These are phyloP conservation scores for Oegoconia quadripuncta DNA, from an alignment of 2,888 invertebrate species.

Conservation along the genomic window DNA sequence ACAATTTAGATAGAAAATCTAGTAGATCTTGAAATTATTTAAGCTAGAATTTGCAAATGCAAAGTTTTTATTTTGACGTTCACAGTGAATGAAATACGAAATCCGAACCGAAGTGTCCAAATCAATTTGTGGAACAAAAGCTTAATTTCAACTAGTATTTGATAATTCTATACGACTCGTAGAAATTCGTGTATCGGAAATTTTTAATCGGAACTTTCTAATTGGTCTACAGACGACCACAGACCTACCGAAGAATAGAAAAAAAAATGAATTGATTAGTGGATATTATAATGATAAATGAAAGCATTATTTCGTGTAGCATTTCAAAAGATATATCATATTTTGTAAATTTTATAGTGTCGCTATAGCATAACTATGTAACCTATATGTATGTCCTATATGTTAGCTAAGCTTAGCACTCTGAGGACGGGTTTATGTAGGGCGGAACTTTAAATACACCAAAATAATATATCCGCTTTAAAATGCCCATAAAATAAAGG, in stretches of 20 bases:
- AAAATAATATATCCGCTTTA: not conserved
- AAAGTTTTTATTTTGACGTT: too few species aligned
- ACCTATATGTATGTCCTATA: slow-evolving; percentile 66
- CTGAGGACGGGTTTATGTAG: slow-evolving; percentile 56
- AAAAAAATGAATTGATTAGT: slow-evolving; percentile 71
- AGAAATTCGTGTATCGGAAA: slow-evolving; percentile 1
- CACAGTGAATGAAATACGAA: not conserved
- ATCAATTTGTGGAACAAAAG: too few species aligned
- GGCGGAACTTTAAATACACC: not conserved
- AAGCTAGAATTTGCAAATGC: slow-evolving; percentile 6
- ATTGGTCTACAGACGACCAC: not conserved
- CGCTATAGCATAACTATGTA: slow-evolving; percentile 70
- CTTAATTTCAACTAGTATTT: not conserved
- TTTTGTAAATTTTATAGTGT: slow-evolving; percentile 80
- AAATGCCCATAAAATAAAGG: not conserved
- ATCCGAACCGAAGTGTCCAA: too few species aligned
- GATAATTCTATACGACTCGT: slow-evolving; percentile 1
- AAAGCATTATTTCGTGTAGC: slow-evolving; percentile 73
- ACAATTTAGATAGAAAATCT: slow-evolving; percentile 40
- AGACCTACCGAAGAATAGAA: not conserved
- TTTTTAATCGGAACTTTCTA: not conserved
- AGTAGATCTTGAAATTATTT: slow-evolving; percentile 16
- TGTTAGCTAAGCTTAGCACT: slow-evolving; percentile 75
- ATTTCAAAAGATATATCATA: slow-evolving; percentile 77
- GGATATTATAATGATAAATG: slow-evolving; percentile 46